Evolutionary conservation across 1,140 invertebrate species (phyloP), one percentile per base, ranked within the genome.

Genomic region (Lasioglossum baleicum): DNA sequence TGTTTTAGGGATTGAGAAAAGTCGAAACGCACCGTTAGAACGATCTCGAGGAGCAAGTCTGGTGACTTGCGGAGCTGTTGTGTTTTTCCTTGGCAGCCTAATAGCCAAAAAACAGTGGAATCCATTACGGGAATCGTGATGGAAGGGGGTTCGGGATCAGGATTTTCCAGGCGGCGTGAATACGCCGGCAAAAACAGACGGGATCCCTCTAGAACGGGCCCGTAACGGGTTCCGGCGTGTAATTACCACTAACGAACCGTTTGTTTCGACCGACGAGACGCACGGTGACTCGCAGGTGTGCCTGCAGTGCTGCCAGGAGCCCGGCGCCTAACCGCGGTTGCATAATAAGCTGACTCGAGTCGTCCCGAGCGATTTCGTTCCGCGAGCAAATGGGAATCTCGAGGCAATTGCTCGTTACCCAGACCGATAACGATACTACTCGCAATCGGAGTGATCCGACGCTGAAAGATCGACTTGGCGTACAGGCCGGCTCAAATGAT

Each of bases 231-330:
- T 7, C 6, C 6, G 20, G 20, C 56, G 56, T 58, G 56, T 58
- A 58, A 58, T 58, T 58, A 58, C 56, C 56, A 58, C 56, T 58
- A 58, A 58, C 56, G 56, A 87, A 87, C 85, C 78, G 85, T 87
- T 87, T 86, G 85, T 86, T 82, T 81, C 84, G 81, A 65, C 77
- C 75, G 74, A 69, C 67, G 64, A 81, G 84, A 87, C 76, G 26
- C 67, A 40, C 60, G 68, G 82, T 75, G 75, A 60, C 53, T 73
- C 65, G 64, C 80, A 76, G 81, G 74, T 85, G 68, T 64, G 81
- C 58, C 65, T 71, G 56, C 17, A 35, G 31, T 53, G 56, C 35
- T 13, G n/a, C 20, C 13, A 44, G 42, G 72, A 6, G 40, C 76
- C 64, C 51, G 75, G 67, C 75, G 75, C 60, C 58, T 53, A 63